These are phyloP conservation scores for Nipponacmea schrenckii DNA, from an alignment of 2,888 invertebrate genomes.

Conservation along the genomic window DNA sequence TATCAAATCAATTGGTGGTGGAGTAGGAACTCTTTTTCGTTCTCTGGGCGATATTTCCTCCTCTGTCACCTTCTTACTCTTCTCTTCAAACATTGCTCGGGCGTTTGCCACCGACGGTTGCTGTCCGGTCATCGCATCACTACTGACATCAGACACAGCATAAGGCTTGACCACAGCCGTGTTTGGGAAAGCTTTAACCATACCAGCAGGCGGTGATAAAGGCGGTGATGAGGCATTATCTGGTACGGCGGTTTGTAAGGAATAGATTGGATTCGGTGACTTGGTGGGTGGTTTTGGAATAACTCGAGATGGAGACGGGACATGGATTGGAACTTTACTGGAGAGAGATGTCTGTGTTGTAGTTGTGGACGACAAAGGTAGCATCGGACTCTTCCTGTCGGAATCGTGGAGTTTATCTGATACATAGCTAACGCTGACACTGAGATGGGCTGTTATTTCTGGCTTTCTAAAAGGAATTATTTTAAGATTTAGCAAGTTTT, in stretches of 20 bases:
- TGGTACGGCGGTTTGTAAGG: background rate
- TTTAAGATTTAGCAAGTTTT: no score
- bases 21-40: conserved; percentile 10
- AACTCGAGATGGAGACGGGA: background rate
- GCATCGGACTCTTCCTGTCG: background rate
- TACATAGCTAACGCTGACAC: conserved; percentile 27
- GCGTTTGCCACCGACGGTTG: background rate
- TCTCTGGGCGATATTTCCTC: background rate
- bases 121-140: no score
- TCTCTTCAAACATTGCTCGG: conserved; percentile 1
- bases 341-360: background rate
- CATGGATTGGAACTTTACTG: background rate
- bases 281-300: background rate
- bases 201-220: background rate
- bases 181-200: no score
- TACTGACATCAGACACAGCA: no score
- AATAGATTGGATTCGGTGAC: background rate
- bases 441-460: conserved; percentile 24
- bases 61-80: background rate
- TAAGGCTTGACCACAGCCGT: no score
- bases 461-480: conserved; percentile 11
- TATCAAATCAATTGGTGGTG: conserved; percentile 9
- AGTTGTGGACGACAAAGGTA: background rate
- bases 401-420: background rate
- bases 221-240: background rate